Evolutionary conservation across 2,113 vertebrate genomes (phyloP).

Genomic region (Progne subis): DNA sequence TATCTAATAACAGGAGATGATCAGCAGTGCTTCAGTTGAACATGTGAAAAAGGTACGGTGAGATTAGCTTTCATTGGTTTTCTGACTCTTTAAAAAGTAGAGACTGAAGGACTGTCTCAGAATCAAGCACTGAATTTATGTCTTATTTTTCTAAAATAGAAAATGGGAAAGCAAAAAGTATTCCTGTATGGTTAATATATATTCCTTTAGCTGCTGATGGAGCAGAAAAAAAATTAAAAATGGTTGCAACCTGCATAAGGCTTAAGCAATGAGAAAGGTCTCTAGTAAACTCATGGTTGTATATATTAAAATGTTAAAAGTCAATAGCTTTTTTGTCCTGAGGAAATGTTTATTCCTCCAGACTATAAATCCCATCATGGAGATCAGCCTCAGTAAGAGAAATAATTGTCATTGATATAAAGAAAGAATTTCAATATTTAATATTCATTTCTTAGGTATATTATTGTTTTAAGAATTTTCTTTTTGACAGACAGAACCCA

Average conservation of each 20-base stretch:
- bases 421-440: background rate
- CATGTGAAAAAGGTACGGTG: background rate
- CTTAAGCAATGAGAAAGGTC: background rate
- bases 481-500: background rate
- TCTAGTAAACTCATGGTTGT: background rate
- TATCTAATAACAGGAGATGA: background rate
- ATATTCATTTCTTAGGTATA: background rate
- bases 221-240: background rate
- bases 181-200: background rate
- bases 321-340: background rate
- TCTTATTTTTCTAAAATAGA: background rate
- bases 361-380: background rate
- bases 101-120: background rate
- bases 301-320: background rate
- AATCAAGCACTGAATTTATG: background rate
- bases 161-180: background rate
- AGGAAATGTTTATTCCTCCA: background rate
- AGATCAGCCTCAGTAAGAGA: background rate
- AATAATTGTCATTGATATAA: background rate
- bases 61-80: background rate
- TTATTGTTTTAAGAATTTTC: background rate
- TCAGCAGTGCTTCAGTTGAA: background rate
- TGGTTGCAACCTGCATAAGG: background rate
- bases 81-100: constrained; percentile 1
- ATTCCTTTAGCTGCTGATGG: background rate